Evolutionary conservation across 2,113 vertebrate genomes (phyloP), one percentile per base, ranked within the genome.

Genomic region (Gymnorhina tibicen): DNA sequence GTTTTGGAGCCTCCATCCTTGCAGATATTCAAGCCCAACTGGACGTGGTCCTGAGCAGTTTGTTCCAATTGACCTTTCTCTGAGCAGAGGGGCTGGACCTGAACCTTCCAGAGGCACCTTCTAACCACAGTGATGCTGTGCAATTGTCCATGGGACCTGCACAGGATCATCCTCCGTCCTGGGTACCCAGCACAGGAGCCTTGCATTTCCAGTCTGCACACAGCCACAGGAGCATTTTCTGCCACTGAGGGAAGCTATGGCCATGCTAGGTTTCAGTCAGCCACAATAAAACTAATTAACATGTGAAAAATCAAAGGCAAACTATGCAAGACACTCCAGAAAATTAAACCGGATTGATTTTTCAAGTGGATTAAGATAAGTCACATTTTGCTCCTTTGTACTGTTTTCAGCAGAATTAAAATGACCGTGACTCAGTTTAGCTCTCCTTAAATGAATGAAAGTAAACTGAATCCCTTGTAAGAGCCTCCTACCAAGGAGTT

Each of bases 311-410:
- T 92, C 82, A 92, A 95, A 95, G 82, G 58, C 64, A 78, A 94
- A 64, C 87, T 70, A 28, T 63, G 76, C 86, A 64, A 91, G 72
- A 74, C 83, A 91, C 83, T 95, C 68, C 59, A 60, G 89, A 86
- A 95, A 95, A 92, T 95, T 91, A 94, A 93, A 81, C 64, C 67
- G 68, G 49, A 96, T 95, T 89, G 90, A 92, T 96, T 95, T 95
- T 94, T 91, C 83, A 67, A 94, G 91, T 81, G 91, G 86, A 91
- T 96, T 96, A 94, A 76, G 78, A 53, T 90, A 92, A 93, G 64
- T 46, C 80, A 75, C 52, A 18, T 84, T 85, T 35, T 87, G 79
- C 30, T 63, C 39, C 80, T 89, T 89, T 91, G 85, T 86, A 67
- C 33, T 64, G 35, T 78, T 93, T 93, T 81, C 47, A 86, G 50